These are phyloP conservation scores for Plemyria rubiginata DNA, from an alignment of 2,888 invertebrate species.

Conservation along the genomic window DNA sequence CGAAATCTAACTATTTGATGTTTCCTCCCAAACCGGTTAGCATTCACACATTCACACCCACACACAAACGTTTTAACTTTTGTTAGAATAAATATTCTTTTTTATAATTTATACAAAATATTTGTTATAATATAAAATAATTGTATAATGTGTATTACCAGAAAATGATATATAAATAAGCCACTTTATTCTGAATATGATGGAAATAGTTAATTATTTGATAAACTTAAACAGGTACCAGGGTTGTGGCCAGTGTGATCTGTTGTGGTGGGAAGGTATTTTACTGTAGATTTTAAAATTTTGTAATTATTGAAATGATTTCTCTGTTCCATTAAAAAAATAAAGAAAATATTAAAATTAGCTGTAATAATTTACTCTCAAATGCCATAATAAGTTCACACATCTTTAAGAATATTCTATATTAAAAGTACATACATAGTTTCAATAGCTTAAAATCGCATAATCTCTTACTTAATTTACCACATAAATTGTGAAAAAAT, in stretches of 20 bases:
- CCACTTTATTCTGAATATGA: not conserved
- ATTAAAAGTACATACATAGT: slow-evolving; percentile 2
- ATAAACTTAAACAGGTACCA: no score
- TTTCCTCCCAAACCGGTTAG: not conserved
- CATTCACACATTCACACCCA: no score
- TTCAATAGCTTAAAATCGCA: slow-evolving; percentile 8
- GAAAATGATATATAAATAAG: not conserved
- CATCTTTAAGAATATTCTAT: not conserved
- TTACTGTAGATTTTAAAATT: not conserved
- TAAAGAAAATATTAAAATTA: not conserved
- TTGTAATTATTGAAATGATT: not conserved
- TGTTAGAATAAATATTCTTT: not conserved
- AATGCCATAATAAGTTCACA: not conserved
- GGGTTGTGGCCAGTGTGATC: no score
- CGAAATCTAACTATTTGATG: not conserved
- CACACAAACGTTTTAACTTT: not conserved
- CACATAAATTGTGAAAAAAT: slow-evolving; percentile 6
- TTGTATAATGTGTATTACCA: no score
- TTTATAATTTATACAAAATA: not conserved
- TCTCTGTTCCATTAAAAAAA: not conserved
- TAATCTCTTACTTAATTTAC: slow-evolving; percentile 16
- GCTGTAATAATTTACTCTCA: slow-evolving; percentile 2
- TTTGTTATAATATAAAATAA: no score
- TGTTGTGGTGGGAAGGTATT: not conserved
- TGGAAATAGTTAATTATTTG: no score